Percentiles rank a stretch among this genome's conserved stretches.
Conservation (phyloP, 2,888 invertebrate species). For the Apodemia mormo region DNA sequence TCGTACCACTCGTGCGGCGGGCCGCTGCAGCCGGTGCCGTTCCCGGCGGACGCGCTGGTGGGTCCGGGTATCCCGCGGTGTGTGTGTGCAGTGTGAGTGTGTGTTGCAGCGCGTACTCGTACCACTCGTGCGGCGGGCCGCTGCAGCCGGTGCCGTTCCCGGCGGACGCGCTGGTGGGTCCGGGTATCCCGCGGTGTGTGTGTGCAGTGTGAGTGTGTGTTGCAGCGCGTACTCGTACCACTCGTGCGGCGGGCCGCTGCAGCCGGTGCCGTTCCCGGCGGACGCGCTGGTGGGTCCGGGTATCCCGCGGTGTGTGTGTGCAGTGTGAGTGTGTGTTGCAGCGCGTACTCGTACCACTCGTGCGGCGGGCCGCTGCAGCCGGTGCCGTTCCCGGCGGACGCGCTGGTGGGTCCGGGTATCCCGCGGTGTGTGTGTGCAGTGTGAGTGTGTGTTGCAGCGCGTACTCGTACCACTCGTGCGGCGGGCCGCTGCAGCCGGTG, state of each 20-base stretch:
- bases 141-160: constrained; percentile 97
- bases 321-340: constrained; percentile 51
- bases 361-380: constrained; percentile 94
- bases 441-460: too few species aligned
- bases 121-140: constrained; percentile 95
- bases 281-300: too few species aligned
- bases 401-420: constrained; percentile 94
- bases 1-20: too few species aligned
- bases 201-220: too few species aligned
- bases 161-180: constrained; percentile 93
- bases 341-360: constrained; percentile 97
- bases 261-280: too few species aligned
- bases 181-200: constrained; percentile 98
- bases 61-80: neutral
- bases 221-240: too few species aligned
- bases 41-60: too few species aligned
- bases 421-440: too few species aligned
- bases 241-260: too few species aligned
- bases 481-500: too few species aligned
- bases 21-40: too few species aligned
- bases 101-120: constrained; percentile 91
- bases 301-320: neutral
- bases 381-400: constrained; percentile 97
- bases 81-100: neutral
- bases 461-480: too few species aligned